phyloP scores from a whole-genome alignment of 2,888 invertebrate species.

The Conomelus anceps region DNA sequence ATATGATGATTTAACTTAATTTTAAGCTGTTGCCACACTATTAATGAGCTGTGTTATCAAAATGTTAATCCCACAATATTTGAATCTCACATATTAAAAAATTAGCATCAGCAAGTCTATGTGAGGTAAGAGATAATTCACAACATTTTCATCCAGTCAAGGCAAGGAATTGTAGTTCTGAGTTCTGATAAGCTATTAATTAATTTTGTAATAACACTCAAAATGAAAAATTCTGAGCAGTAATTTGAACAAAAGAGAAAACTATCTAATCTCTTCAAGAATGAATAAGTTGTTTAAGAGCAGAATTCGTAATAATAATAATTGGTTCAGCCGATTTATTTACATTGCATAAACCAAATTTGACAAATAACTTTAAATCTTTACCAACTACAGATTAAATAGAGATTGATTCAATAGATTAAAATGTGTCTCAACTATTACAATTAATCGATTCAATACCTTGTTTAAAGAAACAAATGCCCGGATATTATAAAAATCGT shows the following conservation, averaged over 20 bases:
- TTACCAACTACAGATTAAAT: background rate
- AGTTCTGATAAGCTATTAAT: too few relatives aligned
- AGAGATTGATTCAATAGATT: background rate
- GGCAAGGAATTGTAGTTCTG: background rate
- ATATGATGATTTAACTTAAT: conserved; percentile 6
- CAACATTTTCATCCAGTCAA: background rate
- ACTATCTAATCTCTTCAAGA: background rate
- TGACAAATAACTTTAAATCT: background rate
- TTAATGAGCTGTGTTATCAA: background rate
- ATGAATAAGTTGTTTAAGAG: background rate
- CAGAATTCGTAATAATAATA: background rate
- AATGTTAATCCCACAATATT: background rate
- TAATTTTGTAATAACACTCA: background rate
- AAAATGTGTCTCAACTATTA: background rate
- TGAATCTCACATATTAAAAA: background rate
- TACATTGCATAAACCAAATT: background rate
- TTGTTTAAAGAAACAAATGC: background rate
- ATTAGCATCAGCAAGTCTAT: background rate
- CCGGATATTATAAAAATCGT: too few relatives aligned
- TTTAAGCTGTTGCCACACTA: background rate
- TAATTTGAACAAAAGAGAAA: background rate
- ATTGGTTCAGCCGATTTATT: background rate
- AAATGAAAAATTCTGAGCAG: background rate
- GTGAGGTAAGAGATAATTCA: background rate
- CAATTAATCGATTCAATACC: background rate